phyloP scores from a whole-genome alignment of 2,113 vertebrate genomes.

The Cyanistes caeruleus region DNA sequence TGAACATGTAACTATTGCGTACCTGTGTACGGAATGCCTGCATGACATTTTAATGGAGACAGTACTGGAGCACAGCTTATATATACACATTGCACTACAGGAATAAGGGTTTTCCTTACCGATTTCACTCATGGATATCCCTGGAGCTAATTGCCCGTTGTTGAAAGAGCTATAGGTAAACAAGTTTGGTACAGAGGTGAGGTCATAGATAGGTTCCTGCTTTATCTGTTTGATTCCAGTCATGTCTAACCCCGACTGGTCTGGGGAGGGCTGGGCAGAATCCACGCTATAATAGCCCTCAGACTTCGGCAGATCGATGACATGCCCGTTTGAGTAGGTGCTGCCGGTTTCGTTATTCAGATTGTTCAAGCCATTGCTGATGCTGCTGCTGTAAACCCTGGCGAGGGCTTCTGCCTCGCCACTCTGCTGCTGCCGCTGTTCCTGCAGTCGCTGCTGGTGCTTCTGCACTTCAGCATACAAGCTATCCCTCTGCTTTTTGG shows the following conservation, averaged over 20 bases:
- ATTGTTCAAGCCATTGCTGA: slow-evolving; percentile 88
- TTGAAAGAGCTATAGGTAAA: slow-evolving; percentile 97
- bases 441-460: slow-evolving; percentile 93
- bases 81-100: background rate
- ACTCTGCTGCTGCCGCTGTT: slow-evolving; percentile 92
- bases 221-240: slow-evolving; percentile 99
- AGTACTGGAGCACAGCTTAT: background rate
- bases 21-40: background rate
- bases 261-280: slow-evolving; percentile 95
- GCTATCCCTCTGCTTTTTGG: slow-evolving; percentile 98
- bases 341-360: slow-evolving; percentile 88
- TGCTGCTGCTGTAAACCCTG: slow-evolving; percentile 89
- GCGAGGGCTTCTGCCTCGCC: slow-evolving; percentile 93
- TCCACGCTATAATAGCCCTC: slow-evolving; percentile 92
- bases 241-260: slow-evolving; percentile 98
- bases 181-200: slow-evolving; percentile 96
- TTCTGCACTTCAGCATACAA: slow-evolving; percentile 98
- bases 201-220: slow-evolving; percentile 97
- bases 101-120: slow-evolving; percentile 79
- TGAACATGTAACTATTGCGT: background rate
- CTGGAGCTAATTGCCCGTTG: slow-evolving; percentile 89
- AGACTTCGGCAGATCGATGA: slow-evolving; percentile 93
- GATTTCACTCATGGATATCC: slow-evolving; percentile 91
- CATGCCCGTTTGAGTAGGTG: slow-evolving; percentile 90
- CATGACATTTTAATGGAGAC: background rate